phyloP scores from a whole-genome alignment of 53 echinoderm and acorn worm species.

The Zoroaster sp. region DNA sequence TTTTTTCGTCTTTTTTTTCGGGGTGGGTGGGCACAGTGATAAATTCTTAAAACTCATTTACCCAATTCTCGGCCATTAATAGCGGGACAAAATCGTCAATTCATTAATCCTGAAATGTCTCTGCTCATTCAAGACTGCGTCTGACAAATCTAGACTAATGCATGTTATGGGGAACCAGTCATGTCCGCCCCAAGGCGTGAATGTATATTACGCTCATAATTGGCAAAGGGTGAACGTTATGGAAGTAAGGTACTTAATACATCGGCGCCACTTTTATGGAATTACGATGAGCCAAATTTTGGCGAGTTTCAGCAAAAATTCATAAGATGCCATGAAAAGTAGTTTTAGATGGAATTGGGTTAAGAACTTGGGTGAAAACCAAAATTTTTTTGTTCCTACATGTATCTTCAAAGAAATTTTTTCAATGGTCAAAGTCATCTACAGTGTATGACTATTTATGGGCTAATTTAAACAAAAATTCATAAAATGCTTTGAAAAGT shows the following conservation, averaged over 20 bases:
- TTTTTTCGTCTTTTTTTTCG: too few species aligned
- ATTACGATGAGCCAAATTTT: neutral
- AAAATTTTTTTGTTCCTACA: too few species aligned
- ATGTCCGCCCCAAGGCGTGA: constrained; percentile 37
- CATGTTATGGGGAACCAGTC: constrained; percentile 41
- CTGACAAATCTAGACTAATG: constrained; percentile 62
- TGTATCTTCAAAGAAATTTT: too few species aligned
- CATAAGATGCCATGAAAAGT: constrained; percentile 25
- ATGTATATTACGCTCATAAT: constrained; percentile 29
- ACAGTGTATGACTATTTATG: too few species aligned
- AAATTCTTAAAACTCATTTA: constrained; percentile 5
- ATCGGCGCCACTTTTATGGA: constrained; percentile 27
- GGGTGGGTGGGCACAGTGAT: too few species aligned
- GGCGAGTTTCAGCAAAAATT: constrained; percentile 16
- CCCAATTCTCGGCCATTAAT: neutral
- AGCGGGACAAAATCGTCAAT: neutral
- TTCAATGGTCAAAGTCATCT: too few species aligned
- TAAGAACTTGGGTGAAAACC: neutral
- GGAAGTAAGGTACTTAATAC: constrained; percentile 21
- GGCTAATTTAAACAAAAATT: too few species aligned
- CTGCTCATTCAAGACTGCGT: neutral
- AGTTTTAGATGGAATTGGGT: neutral
- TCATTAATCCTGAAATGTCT: constrained; percentile 35
- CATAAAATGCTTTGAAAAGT: too few species aligned
- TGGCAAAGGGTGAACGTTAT: constrained; percentile 15